phyloP scores from a whole-genome alignment of 1,140 invertebrate species.

The Cephus cinctus region DNA sequence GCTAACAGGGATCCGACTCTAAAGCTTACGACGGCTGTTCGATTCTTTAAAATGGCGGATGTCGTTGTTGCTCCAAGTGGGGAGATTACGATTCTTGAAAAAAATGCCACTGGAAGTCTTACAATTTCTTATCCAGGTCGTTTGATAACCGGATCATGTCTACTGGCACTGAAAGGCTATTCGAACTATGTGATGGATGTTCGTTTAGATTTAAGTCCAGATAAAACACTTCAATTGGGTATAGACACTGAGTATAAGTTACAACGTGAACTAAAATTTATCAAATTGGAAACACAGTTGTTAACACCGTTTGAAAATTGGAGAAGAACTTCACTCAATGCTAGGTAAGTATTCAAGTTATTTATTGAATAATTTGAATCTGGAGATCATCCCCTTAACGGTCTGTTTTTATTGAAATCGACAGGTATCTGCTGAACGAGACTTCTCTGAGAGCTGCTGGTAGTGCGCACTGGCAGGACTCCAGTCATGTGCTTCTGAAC shows the following conservation, averaged over 20 bases:
- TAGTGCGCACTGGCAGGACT: constrained; percentile 60
- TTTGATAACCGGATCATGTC: constrained; percentile 64
- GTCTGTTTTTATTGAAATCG: constrained; percentile 19
- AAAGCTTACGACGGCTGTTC: constrained; percentile 61
- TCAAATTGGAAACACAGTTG: constrained; percentile 57
- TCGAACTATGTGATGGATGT: constrained; percentile 54
- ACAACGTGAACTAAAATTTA: constrained; percentile 42
- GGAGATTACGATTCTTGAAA: no score
- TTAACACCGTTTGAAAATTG: constrained; percentile 74
- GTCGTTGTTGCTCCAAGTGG: constrained; percentile 39
- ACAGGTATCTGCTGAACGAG: constrained; percentile 46
- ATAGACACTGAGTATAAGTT: constrained; percentile 56
- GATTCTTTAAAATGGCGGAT: constrained; percentile 47
- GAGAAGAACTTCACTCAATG: constrained; percentile 65
- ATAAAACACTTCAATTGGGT: constrained; percentile 54
- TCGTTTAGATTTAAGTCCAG: constrained; percentile 59
- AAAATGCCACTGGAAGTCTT: constrained; percentile 63
- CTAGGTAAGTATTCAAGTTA: constrained; percentile 53
- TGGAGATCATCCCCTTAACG: constrained; percentile 33
- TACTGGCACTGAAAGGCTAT: constrained; percentile 35
- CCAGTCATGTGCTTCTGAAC: constrained; percentile 57
- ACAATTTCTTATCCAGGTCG: constrained; percentile 72
- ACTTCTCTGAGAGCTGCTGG: constrained; percentile 45
- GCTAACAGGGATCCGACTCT: constrained; percentile 76
- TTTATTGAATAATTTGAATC: constrained; percentile 1